phyloP scores from a whole-genome alignment of 2,797 vertebrate species.

The Vespertilio murinus region DNA sequence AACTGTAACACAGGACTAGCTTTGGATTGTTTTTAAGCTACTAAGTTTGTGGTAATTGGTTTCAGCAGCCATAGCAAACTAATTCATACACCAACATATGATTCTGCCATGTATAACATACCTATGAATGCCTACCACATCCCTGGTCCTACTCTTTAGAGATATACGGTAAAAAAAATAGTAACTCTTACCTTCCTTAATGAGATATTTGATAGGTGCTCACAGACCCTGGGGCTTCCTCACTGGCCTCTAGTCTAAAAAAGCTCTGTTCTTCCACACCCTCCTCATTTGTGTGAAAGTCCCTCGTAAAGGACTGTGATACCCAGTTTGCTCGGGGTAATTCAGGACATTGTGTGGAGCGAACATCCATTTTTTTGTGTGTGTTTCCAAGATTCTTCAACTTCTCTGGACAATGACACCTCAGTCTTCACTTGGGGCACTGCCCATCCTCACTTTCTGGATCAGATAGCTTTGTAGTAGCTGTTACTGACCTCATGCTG shows the following conservation, averaged over 20 bases:
- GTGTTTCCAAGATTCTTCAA: neutral
- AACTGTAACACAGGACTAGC: neutral
- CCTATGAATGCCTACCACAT: neutral
- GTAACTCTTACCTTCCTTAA: neutral
- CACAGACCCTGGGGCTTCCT: neutral
- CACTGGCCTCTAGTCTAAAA: neutral
- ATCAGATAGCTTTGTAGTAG: neutral
- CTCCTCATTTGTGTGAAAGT: neutral
- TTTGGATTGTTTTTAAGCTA: neutral
- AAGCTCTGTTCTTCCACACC: neutral
- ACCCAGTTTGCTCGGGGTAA: neutral
- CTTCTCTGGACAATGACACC: neutral
- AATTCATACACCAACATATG: neutral
- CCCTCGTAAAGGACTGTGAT: too few relatives aligned
- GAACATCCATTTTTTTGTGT: neutral
- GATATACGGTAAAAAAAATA: neutral
- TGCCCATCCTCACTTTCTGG: neutral
- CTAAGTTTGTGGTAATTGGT: neutral
- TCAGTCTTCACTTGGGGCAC: neutral
- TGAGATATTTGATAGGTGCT: neutral
- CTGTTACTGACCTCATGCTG: neutral
- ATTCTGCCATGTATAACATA: conserved; percentile 5
- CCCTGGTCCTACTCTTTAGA: neutral
- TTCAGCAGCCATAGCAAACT: neutral
- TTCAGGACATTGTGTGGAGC: neutral